Evolutionary conservation across 1,140 invertebrate species (phyloP).

Genomic region (Polypedilum pembai): DNA sequence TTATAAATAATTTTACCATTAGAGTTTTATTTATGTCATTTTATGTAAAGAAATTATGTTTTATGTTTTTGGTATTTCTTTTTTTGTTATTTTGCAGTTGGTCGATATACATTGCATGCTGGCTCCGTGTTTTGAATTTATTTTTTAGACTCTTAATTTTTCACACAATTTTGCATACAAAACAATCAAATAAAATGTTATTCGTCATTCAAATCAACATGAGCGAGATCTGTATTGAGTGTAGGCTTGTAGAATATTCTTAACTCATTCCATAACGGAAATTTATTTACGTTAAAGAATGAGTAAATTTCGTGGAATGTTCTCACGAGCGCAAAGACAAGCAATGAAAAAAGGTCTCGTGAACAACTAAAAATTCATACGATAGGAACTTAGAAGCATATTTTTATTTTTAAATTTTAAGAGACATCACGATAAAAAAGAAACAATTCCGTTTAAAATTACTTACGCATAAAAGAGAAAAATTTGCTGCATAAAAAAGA

Average conservation of each 20-base stretch:
- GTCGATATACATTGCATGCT: slow-evolving; percentile 45
- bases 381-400: too few relatives aligned
- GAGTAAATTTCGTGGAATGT: neutral
- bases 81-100: slow-evolving; percentile 41
- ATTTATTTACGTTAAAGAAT: too few relatives aligned
- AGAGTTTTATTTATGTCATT: slow-evolving; percentile 13
- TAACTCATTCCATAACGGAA: neutral
- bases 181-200: slow-evolving; percentile 38
- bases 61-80: slow-evolving; percentile 25
- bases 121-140: slow-evolving; percentile 46
- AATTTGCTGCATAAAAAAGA: slow-evolving; percentile 22
- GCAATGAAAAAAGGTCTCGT: neutral
- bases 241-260: slow-evolving; percentile 41
- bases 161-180: slow-evolving; percentile 35
- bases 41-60: slow-evolving; percentile 15
- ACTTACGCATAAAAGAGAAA: neutral
- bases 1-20: neutral
- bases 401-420: neutral
- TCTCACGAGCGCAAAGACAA: neutral
- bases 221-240: slow-evolving; percentile 43
- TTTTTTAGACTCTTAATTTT: slow-evolving; percentile 39
- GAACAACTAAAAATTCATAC: too few relatives aligned
- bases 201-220: slow-evolving; percentile 37
- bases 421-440: slow-evolving; percentile 10
- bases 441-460: neutral